Evolutionary conservation across 2,113 vertebrate genomes (phyloP).

Genomic region (Acrocephalus arundinaceus): DNA sequence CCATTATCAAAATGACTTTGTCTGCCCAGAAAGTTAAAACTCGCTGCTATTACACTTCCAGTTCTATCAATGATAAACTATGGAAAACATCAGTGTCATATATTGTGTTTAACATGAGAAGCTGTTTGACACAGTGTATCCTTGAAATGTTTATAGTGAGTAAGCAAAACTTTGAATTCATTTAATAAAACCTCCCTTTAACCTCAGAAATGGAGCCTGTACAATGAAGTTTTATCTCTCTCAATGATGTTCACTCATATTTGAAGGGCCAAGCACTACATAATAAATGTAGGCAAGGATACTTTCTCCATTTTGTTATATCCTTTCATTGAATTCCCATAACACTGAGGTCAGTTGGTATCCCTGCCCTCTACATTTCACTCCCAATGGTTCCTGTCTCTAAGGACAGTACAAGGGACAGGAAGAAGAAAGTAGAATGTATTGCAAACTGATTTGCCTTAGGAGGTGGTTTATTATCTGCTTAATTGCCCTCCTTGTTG

Average conservation of each 20-base stretch:
- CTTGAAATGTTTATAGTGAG: constrained; percentile 47
- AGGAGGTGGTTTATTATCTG: not conserved
- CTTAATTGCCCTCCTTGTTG: not conserved
- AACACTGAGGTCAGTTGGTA: not conserved
- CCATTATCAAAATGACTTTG: constrained; percentile 38
- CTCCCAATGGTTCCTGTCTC: not conserved
- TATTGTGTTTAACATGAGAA: constrained; percentile 1
- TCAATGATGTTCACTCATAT: not conserved
- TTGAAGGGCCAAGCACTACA: not conserved
- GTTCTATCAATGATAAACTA: not conserved
- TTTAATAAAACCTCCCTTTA: constrained; percentile 24
- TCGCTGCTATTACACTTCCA: not conserved
- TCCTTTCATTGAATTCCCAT: not conserved
- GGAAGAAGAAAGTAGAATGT: not conserved
- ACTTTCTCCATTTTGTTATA: not conserved
- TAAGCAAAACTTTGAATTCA: constrained; percentile 34
- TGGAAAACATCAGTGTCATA: constrained; percentile 19
- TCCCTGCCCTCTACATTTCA: not conserved
- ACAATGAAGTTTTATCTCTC: not conserved
- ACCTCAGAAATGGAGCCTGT: not conserved
- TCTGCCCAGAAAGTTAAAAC: constrained; percentile 23
- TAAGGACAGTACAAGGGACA: not conserved
- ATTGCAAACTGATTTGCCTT: not conserved
- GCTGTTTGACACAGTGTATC: constrained; percentile 40
- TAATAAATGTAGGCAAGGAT: not conserved